Percentiles rank a stretch among this genome's conserved stretches.
Evolutionary conservation across 2,797 vertebrate genomes (phyloP).

Genomic region (Mionectes olivaceus): DNA sequence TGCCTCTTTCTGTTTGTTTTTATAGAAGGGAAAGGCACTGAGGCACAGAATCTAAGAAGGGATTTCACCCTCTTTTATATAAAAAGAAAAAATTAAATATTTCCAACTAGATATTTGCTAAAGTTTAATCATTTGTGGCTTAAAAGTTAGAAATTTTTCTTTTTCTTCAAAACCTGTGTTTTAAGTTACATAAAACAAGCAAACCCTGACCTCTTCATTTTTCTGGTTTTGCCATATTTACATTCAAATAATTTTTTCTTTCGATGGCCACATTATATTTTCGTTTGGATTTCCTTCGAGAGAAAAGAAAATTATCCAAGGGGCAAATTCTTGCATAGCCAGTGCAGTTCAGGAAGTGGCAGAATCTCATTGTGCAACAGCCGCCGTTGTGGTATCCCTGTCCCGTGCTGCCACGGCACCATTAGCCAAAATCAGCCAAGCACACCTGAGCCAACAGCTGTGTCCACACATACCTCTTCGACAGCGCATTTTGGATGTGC

Average conservation of each 20-base stretch:
- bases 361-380: constrained; percentile 7
- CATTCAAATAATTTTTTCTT: constrained; percentile 19
- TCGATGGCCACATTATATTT: background rate
- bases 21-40: background rate
- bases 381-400: background rate
- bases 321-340: background rate
- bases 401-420: background rate
- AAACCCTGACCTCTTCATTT: background rate
- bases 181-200: background rate
- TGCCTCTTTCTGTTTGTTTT: background rate
- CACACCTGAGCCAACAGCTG: constrained; percentile 25
- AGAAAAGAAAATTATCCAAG: background rate
- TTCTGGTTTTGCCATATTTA: constrained; percentile 3
- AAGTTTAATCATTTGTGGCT: background rate
- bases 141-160: background rate
- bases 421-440: constrained; percentile 36
- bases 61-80: background rate
- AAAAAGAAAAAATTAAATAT: background rate
- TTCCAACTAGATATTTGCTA: background rate
- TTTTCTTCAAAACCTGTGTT: background rate
- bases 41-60: background rate
- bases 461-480: constrained; percentile 81
- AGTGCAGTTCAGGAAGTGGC: background rate
- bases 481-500: constrained; percentile 80
- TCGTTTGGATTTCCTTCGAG: background rate